Conservation (phyloP, 1,140 invertebrate species). For the Metopolophium dirhodum region DNA sequence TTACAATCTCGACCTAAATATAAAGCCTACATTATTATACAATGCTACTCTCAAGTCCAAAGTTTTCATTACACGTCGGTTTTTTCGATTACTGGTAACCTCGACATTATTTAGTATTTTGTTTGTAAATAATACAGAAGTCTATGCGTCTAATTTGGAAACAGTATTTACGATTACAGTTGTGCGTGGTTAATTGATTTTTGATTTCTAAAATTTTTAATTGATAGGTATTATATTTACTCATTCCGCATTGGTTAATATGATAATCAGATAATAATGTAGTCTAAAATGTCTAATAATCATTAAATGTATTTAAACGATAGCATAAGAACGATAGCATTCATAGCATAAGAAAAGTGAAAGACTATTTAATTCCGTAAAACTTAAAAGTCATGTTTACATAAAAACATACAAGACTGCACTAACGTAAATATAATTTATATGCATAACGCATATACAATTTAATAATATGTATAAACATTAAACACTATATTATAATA, state of each 20-base stretch:
- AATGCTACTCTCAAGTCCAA: conserved; percentile 5
- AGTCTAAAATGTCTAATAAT: neutral
- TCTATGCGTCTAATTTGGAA: neutral
- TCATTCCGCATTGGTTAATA: neutral
- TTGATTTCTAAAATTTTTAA: neutral
- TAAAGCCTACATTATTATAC: neutral
- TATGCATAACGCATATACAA: too few species aligned
- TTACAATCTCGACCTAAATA: neutral
- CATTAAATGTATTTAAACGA: neutral
- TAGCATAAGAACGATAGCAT: too few species aligned
- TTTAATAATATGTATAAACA: neutral
- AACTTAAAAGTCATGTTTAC: neutral
- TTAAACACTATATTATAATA: neutral
- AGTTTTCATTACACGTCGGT: neutral
- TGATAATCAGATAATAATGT: neutral
- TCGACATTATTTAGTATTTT: neutral
- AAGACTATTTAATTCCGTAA: neutral
- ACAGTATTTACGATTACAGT: neutral
- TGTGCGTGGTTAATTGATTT: neutral
- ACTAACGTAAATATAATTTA: neutral
- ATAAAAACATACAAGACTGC: neutral
- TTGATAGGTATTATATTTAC: neutral
- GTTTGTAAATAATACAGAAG: conserved; percentile 26
- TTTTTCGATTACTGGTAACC: neutral
- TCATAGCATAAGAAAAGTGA: neutral